Evolutionary conservation across 2,797 vertebrate species (phyloP), one percentile per base, ranked within the genome.

Genomic region (Geotria australis): DNA sequence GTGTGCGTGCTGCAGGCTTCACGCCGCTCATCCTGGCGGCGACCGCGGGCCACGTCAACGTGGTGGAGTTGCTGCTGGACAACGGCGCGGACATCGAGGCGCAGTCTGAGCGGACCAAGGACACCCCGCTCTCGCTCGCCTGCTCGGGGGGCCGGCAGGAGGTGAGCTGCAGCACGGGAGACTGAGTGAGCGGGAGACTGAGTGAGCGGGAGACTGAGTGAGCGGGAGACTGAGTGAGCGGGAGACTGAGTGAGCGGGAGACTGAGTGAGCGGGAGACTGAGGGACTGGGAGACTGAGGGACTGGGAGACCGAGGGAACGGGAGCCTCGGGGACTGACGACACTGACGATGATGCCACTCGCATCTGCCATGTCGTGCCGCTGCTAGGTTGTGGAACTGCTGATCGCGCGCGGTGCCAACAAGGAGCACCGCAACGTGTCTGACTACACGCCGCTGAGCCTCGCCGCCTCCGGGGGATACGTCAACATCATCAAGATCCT

Each of bases 401-500:
- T 98, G 63, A 72, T 98, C 72, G 80, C 89, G 57, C 80, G 86
- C 61, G 91, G 86, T 69, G 91, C 91, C 68, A 96, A 98, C 65
- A 96, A 98, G 70, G 91, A 98, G 62, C 91, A 98, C 66, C 82
- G 89, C 63, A 98, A 98, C 59, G 89, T 98, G 63, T 96, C 91
- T 8, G 91, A 98, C 70, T 98, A 98, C 72, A 98, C 91, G 1
- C 91, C 91, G 1, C 73, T 98, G 60, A 98, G 89, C 69, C 76
- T 98, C 63, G 91, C 91, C 61, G 91, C 91, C 9, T 98, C 91
- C 59, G 91, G 91, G 61, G 88, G 91, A 70, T 98, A 98, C 15
- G 91, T 98, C 63, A 94, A 93, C 69, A 96, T 98, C 70, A 98
- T 98, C 71, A 98, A 96, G 70, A 98, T 95, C 71, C 81, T 98